A percentile compares a stretch with the other conserved stretches of the same genome.
phyloP scores from a whole-genome alignment of 2,113 vertebrate species.

The Dipodomys ordii region DNA sequence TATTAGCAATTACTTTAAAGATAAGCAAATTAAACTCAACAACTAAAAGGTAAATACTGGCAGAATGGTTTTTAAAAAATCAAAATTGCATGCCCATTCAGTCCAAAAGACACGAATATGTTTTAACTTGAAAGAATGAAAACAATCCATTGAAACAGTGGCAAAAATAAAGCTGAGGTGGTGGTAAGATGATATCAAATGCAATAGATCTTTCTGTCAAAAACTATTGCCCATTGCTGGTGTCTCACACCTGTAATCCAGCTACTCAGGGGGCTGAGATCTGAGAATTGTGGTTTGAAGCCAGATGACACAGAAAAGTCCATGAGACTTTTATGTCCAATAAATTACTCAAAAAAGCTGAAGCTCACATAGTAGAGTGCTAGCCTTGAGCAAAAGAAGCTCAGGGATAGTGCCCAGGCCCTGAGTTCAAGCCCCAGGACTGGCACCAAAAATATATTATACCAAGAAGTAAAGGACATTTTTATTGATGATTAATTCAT shows the following conservation, averaged over 20 bases:
- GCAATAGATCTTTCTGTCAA: constrained; percentile 21
- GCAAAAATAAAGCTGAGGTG: neutral
- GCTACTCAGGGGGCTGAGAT: no score
- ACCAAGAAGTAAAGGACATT: neutral
- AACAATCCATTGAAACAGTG: neutral
- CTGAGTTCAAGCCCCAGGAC: no score
- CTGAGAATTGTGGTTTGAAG: no score
- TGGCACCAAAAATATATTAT: neutral
- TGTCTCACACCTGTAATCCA: no score
- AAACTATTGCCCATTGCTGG: neutral
- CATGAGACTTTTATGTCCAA: no score
- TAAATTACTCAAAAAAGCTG: no score
- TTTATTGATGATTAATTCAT: constrained; percentile 50
- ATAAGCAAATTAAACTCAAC: constrained; percentile 27
- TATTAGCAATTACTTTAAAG: constrained; percentile 47
- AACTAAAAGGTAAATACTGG: constrained; percentile 40
- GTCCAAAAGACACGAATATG: neutral
- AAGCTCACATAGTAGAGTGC: no score
- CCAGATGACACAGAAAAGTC: no score
- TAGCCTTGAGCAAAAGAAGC: no score
- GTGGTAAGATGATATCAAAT: neutral
- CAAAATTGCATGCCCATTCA: constrained; percentile 15
- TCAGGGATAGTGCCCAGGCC: no score
- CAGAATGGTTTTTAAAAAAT: constrained; percentile 5
- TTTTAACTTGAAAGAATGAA: neutral